Conservation (phyloP, 2,113 vertebrate species). For the Limnothrissa miodon region DNA sequence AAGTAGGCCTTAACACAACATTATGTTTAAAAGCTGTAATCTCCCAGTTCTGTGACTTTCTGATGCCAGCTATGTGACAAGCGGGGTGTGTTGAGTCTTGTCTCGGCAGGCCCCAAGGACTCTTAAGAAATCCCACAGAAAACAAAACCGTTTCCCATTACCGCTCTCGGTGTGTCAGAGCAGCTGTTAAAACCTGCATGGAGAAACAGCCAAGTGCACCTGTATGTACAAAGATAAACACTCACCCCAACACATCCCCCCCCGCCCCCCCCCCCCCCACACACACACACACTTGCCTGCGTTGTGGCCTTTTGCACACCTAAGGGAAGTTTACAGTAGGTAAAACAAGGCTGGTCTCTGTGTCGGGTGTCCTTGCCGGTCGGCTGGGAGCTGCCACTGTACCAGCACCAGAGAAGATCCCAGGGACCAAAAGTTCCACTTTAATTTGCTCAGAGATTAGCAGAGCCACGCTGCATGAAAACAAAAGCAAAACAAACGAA, state of each 20-base stretch:
- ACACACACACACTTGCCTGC: neutral
- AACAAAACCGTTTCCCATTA: neutral
- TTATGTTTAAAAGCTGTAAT: neutral
- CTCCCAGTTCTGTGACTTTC: constrained; percentile 37
- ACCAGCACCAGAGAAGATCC: neutral
- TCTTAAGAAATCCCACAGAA: neutral
- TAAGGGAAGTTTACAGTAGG: neutral
- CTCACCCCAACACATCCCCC: constrained; percentile 19
- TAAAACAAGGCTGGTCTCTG: neutral
- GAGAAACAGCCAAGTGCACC: constrained; percentile 1
- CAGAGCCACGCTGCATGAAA: neutral
- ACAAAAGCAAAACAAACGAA: constrained; percentile 4
- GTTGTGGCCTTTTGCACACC: neutral
- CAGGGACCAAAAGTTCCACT: neutral
- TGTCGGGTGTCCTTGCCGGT: neutral
- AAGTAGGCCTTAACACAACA: neutral
- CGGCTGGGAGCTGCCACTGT: neutral
- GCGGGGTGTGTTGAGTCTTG: constrained; percentile 32
- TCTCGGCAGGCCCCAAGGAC: constrained; percentile 32
- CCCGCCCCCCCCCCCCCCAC: too few species aligned
- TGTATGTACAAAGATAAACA: neutral
- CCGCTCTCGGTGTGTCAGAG: neutral
- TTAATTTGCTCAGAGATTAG: constrained; percentile 8
- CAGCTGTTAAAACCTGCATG: neutral
- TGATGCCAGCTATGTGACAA: constrained; percentile 18